phyloP scores from a whole-genome alignment of 2,888 invertebrate genomes.

The Stenoptilia bipunctidactyla region DNA sequence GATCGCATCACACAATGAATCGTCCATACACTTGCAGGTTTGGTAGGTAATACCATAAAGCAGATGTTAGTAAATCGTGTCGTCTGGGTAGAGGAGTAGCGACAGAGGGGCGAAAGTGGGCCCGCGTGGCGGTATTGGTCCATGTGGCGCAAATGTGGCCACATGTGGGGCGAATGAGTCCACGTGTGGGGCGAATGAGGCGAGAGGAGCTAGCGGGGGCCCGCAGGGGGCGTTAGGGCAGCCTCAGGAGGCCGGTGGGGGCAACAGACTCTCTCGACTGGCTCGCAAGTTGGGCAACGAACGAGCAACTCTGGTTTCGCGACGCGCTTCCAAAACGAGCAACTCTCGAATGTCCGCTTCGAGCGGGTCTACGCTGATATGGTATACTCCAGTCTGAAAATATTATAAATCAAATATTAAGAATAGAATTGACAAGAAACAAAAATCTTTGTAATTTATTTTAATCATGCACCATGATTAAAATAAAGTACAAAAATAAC shows the following conservation, averaged over 20 bases:
- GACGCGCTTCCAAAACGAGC: conserved; percentile 60
- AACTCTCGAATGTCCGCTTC: conserved; percentile 54
- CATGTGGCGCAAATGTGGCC: conserved; percentile 12
- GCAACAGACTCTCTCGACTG: conserved; percentile 74
- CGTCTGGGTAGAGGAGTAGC: conserved; percentile 44
- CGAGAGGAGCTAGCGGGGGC: conserved; percentile 16
- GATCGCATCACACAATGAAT: too few species aligned
- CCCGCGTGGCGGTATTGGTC: conserved; percentile 8
- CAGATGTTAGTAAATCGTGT: conserved; percentile 43
- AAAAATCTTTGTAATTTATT: too few species aligned
- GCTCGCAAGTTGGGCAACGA: conserved; percentile 80
- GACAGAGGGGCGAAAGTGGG: conserved; percentile 16
- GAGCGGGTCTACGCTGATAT: conserved; percentile 59
- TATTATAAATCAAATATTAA: too few species aligned
- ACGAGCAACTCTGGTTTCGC: conserved; percentile 58
- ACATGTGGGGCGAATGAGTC: too few species aligned
- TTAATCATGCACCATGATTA: too few species aligned
- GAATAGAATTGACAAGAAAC: too few species aligned
- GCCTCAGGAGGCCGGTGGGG: conserved; percentile 24
- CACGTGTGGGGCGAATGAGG: conserved; percentile 25
- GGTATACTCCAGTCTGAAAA: conserved; percentile 46
- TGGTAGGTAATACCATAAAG: background rate
- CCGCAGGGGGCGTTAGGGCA: conserved; percentile 28
- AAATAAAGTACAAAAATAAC: too few species aligned
- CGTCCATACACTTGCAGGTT: too few species aligned